These are phyloP conservation scores for Leptatherina wallacei DNA, from an alignment of 2,797 vertebrate genomes.

Conservation along the genomic window DNA sequence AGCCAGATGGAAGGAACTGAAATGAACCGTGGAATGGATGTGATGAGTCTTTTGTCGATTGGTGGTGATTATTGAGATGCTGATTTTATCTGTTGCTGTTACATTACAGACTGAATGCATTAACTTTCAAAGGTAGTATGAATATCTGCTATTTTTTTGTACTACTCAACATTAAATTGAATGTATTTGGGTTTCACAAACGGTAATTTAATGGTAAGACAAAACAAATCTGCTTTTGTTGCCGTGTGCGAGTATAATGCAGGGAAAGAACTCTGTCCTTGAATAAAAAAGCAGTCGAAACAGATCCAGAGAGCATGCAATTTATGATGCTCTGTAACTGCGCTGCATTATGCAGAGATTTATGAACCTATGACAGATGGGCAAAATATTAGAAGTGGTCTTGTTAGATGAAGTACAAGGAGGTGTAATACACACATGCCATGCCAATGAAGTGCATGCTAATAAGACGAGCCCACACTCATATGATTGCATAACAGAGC, in stretches of 20 bases:
- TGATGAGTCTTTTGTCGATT: too few relatives aligned
- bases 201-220: background rate
- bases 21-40: too few relatives aligned
- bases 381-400: slow-evolving; percentile 2
- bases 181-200: background rate
- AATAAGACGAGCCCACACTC: slow-evolving; percentile 81
- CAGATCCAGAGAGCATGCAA: background rate
- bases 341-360: background rate
- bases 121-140: background rate
- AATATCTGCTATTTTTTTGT: background rate
- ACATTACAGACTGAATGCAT: background rate
- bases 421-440: slow-evolving; percentile 47
- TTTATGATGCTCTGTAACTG: background rate
- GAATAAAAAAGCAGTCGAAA: background rate
- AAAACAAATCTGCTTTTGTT: background rate
- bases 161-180: background rate
- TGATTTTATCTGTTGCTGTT: background rate
- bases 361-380: background rate
- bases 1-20: too few relatives aligned
- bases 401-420: slow-evolving; percentile 34
- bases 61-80: background rate
- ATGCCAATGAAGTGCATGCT: slow-evolving; percentile 62
- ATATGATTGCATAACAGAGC: slow-evolving; percentile 79
- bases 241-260: background rate
- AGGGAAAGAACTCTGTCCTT: background rate